Evolutionary conservation across 2,888 invertebrate species (phyloP).

Genomic region (Andrena marginata): DNA sequence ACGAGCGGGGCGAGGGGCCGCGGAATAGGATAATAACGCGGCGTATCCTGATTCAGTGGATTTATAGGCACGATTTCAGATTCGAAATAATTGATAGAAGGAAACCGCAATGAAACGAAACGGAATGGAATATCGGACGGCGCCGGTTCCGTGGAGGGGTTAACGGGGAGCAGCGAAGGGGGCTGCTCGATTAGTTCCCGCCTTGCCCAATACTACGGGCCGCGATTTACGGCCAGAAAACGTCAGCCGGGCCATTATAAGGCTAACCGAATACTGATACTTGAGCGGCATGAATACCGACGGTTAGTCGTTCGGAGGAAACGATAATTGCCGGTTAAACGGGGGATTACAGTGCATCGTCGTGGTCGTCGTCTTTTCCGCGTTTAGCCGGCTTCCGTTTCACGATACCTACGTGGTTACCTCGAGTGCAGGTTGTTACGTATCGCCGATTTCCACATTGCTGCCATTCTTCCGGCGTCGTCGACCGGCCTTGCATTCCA

Average conservation of each 20-base stretch:
- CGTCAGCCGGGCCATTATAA: slow-evolving; percentile 62
- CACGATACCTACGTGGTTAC: slow-evolving; percentile 38
- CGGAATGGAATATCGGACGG: slow-evolving; percentile 67
- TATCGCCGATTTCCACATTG: slow-evolving; percentile 59
- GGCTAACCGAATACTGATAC: slow-evolving; percentile 54
- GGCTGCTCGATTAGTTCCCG: slow-evolving; percentile 69
- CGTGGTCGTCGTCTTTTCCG: slow-evolving; percentile 37
- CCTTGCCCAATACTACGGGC: slow-evolving; percentile 65
- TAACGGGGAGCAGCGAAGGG: slow-evolving; percentile 24
- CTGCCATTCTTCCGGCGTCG: slow-evolving; percentile 33
- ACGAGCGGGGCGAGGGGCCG: slow-evolving; percentile 10
- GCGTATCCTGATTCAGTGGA: slow-evolving; percentile 70
- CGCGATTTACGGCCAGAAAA: slow-evolving; percentile 70
- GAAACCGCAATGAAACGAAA: slow-evolving; percentile 72
- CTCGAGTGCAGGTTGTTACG: slow-evolving; percentile 47
- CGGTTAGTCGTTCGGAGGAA: slow-evolving; percentile 54
- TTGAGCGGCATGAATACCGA: slow-evolving; percentile 31
- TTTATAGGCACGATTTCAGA: slow-evolving; percentile 71
- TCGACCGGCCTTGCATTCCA: slow-evolving; percentile 17
- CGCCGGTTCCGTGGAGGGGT: slow-evolving; percentile 26
- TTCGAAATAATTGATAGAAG: slow-evolving; percentile 78
- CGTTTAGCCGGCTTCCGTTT: slow-evolving; percentile 62
- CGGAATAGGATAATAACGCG: slow-evolving; percentile 65
- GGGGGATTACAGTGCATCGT: slow-evolving; percentile 56
- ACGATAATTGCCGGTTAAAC: slow-evolving; percentile 66